These are phyloP conservation scores for Macrotis lagotis DNA, from an alignment of 2,113 vertebrate genomes.

Conservation along the genomic window DNA sequence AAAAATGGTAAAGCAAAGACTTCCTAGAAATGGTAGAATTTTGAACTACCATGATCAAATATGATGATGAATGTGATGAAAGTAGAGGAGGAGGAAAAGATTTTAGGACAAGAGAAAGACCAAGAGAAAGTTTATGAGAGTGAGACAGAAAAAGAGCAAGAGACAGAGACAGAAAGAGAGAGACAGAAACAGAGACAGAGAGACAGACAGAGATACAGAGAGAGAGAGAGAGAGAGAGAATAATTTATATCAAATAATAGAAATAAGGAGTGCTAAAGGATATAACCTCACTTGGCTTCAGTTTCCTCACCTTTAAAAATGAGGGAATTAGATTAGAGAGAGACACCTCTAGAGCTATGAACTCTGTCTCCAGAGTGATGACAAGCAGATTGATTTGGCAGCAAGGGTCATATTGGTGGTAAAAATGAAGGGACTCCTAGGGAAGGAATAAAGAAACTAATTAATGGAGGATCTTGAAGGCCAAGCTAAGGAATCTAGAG, in stretches of 20 bases:
- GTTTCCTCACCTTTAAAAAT: not conserved
- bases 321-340: not conserved
- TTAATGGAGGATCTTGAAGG: accelerated
- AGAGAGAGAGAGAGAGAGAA: not conserved
- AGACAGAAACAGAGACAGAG: not conserved
- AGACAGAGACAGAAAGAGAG: not conserved
- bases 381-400: not conserved
- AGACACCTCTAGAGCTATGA: not conserved
- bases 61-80: not conserved
- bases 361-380: not conserved
- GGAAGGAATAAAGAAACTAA: not conserved
- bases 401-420: not conserved
- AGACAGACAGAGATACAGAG: slow-evolving; percentile 12
- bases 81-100: not conserved
- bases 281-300: not conserved
- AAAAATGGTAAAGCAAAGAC: not conserved
- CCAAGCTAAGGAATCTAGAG: not conserved
- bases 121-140: too few relatives aligned
- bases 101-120: slow-evolving; percentile 44
- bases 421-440: not conserved
- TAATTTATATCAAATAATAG: not conserved
- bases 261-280: not conserved
- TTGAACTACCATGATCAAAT: too few relatives aligned
- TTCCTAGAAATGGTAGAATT: not conserved
- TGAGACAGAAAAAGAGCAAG: not conserved